Percentiles rank a stretch among this genome's conserved stretches.
phyloP scores from a whole-genome alignment of 2,113 vertebrate species.

The Seriola aureovittata region DNA sequence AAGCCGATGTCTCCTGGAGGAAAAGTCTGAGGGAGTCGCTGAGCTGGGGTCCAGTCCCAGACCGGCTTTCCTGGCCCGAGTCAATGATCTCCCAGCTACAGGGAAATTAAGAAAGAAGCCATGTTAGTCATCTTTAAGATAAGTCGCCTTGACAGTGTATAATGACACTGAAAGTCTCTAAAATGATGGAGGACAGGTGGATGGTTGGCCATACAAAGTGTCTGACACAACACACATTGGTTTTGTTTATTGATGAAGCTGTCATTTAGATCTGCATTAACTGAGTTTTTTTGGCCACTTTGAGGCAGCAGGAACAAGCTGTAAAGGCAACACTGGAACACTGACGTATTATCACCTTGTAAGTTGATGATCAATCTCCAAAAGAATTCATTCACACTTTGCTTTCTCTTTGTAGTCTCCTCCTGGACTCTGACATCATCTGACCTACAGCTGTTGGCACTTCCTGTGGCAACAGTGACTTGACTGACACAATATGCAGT shows the following conservation, averaged over 20 bases:
- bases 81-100: constrained; percentile 91
- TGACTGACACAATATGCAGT: not conserved
- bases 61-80: constrained; percentile 87
- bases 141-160: not conserved
- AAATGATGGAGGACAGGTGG: not conserved
- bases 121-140: not conserved
- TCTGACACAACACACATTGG: too few relatives aligned
- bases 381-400: too few relatives aligned
- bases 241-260: too few relatives aligned
- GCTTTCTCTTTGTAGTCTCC: too few relatives aligned
- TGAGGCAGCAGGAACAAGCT: too few relatives aligned
- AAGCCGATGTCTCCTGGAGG: constrained; percentile 94
- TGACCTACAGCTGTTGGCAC: not conserved
- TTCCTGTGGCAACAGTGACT: too few relatives aligned
- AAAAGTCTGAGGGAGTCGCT: constrained; percentile 90
- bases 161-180: not conserved
- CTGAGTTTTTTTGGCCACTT: too few relatives aligned
- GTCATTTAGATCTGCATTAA: too few relatives aligned
- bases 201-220: too few relatives aligned
- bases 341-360: too few relatives aligned
- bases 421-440: not conserved
- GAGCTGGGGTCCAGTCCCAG: constrained; percentile 87
- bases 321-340: too few relatives aligned
- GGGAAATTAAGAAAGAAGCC: not conserved
- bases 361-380: too few relatives aligned